phyloP scores from a whole-genome alignment of 1,140 invertebrate species.

The Nebria ingens region DNA sequence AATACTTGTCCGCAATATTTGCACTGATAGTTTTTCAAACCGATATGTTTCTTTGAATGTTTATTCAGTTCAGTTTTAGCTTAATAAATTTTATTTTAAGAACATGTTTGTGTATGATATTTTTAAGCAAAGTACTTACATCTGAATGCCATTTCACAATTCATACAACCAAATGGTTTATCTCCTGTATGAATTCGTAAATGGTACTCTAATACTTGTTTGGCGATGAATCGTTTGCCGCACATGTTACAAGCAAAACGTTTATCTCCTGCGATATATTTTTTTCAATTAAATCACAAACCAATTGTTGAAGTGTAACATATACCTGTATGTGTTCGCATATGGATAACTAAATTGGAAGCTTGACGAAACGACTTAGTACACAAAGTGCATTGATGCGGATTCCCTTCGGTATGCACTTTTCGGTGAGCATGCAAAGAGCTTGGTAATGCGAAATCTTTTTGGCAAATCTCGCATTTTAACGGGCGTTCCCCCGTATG shows the following conservation, averaged over 20 bases:
- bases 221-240: constrained; percentile 2
- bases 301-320: not conserved
- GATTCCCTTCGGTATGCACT: not conserved
- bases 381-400: constrained; percentile 6
- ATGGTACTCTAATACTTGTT: not conserved
- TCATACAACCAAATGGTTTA: not conserved
- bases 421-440: constrained; percentile 9
- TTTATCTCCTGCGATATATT: constrained; percentile 11
- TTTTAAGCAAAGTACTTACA: not conserved
- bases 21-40: constrained; percentile 30
- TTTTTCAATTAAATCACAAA: constrained; percentile 3
- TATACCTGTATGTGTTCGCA: constrained; percentile 2
- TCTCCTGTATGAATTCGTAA: not conserved
- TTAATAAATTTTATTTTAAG: constrained; percentile 15
- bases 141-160: not conserved
- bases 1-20: constrained; percentile 31
- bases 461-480: constrained; percentile 11
- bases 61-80: constrained; percentile 29
- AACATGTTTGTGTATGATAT: not conserved
- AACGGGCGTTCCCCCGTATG: constrained; percentile 9
- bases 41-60: constrained; percentile 27
- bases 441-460: constrained; percentile 3
- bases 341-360: constrained; percentile 4
- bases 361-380: constrained; percentile 3
- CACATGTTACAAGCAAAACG: constrained; percentile 12